Base-by-base conservation (phyloP, 2,888 invertebrate genomes). In the Nudaria mundana region DNA sequence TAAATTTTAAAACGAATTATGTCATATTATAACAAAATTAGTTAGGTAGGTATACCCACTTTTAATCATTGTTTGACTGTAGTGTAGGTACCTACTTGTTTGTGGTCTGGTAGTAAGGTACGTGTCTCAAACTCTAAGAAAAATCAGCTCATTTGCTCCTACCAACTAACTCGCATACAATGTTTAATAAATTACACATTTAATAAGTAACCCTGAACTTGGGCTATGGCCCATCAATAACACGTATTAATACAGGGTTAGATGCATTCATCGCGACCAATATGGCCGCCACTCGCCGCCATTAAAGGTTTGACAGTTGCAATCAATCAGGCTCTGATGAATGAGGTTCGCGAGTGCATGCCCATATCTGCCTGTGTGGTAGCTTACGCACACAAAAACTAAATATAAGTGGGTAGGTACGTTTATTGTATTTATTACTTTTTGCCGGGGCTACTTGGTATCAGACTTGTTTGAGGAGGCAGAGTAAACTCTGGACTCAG, bases 241-340 rank as follows among this genome's bases (percentile, higher is more conserved):
- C 73, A 48, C 54, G 70, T 73, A 81, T 84, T 80, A 79, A 79
- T 82, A 80, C 77, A 75, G 78, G 79, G 79, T 80, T 82, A 77
- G 76, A 70, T 76, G 78, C 78, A 81, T 80, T 77, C 75, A 73
- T 71, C 70, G 74, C 67, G 66, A 69, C 70, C 73, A 76, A 75
- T 71, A 78, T 71, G 79, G 81, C 75, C 66, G 77, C 68, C 78
- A 73, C 75, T 84, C 81, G 77, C 76, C 81, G 83, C 85, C 82
- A 86, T 87, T 85, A 84, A 60, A 56, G 72, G 71, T 80, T 81
- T 84, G 87, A 87, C 88, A 87, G 85, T 83, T 81, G 86, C 86
- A 85, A 87, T 88, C 86, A 84, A 88, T 88, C 87, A 85, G n/a
- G 72, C 43, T 46, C 72, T 85, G 86, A 88, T 87, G 84, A 78